A percentile compares a stretch with the other conserved stretches of the same genome.
Evolutionary conservation across 2,113 vertebrate species (phyloP).

Genomic region (Phalacrocorax carbo): DNA sequence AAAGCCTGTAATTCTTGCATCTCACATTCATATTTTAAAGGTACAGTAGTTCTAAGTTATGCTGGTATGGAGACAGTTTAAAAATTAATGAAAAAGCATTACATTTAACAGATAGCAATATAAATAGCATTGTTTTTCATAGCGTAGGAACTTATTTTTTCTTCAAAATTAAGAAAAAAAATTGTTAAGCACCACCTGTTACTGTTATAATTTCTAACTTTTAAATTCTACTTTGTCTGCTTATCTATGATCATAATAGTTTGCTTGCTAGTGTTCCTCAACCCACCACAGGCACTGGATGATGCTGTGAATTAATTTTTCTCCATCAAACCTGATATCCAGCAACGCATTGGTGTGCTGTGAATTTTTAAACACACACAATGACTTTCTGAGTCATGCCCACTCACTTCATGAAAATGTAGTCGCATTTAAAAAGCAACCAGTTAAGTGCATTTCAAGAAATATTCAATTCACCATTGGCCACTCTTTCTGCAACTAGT

Average conservation of each 20-base stretch:
- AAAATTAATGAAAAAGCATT: background rate
- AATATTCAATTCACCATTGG: background rate
- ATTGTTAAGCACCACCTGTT: background rate
- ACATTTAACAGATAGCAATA: background rate
- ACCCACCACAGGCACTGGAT: background rate
- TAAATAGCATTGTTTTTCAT: background rate
- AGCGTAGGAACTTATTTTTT: background rate
- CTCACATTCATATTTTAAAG: conserved; percentile 54
- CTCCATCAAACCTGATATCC: background rate
- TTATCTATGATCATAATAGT: background rate
- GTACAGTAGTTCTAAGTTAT: background rate
- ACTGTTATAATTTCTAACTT: background rate
- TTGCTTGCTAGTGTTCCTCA: background rate
- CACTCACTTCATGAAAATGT: background rate
- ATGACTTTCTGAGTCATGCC: background rate
- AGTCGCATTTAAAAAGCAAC: background rate
- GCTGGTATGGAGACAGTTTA: background rate
- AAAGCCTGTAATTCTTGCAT: background rate
- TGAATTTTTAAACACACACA: background rate
- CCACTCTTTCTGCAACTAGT: background rate
- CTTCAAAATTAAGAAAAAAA: background rate
- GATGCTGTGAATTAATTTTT: background rate
- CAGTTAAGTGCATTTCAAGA: background rate
- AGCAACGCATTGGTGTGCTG: background rate
- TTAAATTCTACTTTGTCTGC: background rate